Percentiles rank a stretch among this genome's conserved stretches.
These are phyloP conservation scores for Morelia viridis DNA, from an alignment of 2,797 vertebrate genomes.

Conservation along the genomic window DNA sequence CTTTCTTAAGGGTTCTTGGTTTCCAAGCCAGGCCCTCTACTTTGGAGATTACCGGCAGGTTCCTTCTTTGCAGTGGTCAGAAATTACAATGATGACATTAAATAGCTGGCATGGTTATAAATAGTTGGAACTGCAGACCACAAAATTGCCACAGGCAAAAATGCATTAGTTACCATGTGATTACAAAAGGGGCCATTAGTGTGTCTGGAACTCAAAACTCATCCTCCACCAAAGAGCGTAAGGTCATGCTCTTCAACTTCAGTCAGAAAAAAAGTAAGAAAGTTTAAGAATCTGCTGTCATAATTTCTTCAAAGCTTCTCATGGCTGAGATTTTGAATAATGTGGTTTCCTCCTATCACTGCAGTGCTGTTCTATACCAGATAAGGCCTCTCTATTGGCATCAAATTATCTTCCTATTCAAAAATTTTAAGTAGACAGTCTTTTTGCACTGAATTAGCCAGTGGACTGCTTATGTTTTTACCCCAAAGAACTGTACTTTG, in stretches of 20 bases:
- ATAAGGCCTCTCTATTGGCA: background rate
- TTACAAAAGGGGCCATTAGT: conserved; percentile 38
- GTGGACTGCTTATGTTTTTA: background rate
- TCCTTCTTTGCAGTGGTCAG: conserved; percentile 53
- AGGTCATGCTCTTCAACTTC: conserved; percentile 40
- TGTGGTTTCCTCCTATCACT: background rate
- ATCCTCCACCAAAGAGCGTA: conserved; percentile 5
- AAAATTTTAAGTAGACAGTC: background rate
- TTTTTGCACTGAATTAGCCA: background rate
- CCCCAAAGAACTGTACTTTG: background rate
- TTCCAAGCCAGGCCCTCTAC: conserved; percentile 54
- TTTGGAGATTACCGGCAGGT: conserved; percentile 55
- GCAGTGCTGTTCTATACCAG: background rate
- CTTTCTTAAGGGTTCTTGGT: conserved; percentile 52
- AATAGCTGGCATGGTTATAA: conserved; percentile 42
- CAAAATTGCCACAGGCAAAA: conserved; percentile 42
- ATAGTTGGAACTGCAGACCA: conserved; percentile 33
- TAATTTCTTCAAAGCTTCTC: background rate
- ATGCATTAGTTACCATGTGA: conserved; percentile 11
- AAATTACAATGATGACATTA: conserved; percentile 47
- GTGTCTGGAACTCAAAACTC: conserved; percentile 14
- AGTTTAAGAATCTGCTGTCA: background rate
- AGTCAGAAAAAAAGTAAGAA: background rate
- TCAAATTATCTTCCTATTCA: background rate
- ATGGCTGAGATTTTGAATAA: background rate